These are phyloP conservation scores for Magallana nippona DNA, from an alignment of 2,888 invertebrate species.

Conservation along the genomic window DNA sequence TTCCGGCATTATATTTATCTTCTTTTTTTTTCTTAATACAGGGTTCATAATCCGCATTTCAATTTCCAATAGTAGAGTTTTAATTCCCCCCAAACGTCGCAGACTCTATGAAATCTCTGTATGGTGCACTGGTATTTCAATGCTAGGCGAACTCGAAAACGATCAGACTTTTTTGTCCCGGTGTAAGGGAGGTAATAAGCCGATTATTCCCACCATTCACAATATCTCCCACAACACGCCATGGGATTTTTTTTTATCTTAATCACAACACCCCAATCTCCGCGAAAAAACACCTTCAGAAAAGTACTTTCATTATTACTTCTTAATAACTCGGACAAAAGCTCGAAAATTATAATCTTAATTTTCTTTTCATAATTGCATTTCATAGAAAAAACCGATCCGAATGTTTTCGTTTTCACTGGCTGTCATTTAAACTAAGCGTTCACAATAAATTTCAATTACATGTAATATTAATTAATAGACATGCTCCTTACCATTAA, in stretches of 20 bases:
- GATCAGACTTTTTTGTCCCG: background rate
- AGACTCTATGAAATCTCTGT: constrained; percentile 14
- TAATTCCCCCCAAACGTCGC: background rate
- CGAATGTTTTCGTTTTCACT: background rate
- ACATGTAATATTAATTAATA: too few species aligned
- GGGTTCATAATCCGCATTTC: constrained; percentile 17
- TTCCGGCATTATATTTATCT: constrained; percentile 8
- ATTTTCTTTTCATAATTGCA: constrained; percentile 15
- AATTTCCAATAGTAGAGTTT: constrained; percentile 20
- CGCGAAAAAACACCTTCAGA: background rate
- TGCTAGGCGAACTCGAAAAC: constrained; percentile 17
- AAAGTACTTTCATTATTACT: background rate
- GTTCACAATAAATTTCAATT: too few species aligned
- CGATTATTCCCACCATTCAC: background rate
- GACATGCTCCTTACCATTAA: background rate
- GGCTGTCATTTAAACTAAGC: background rate
- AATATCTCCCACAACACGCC: constrained; percentile 23
- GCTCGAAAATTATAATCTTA: background rate
- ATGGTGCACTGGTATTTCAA: constrained; percentile 6
- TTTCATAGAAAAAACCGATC: background rate
- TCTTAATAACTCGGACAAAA: constrained; percentile 18
- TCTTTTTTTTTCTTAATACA: background rate
- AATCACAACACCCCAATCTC: background rate
- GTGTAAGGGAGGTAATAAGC: constrained; percentile 7
- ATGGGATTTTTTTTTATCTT: constrained; percentile 1